Conservation (phyloP, 1,140 invertebrate species). For the Ooceraea biroi region DNA sequence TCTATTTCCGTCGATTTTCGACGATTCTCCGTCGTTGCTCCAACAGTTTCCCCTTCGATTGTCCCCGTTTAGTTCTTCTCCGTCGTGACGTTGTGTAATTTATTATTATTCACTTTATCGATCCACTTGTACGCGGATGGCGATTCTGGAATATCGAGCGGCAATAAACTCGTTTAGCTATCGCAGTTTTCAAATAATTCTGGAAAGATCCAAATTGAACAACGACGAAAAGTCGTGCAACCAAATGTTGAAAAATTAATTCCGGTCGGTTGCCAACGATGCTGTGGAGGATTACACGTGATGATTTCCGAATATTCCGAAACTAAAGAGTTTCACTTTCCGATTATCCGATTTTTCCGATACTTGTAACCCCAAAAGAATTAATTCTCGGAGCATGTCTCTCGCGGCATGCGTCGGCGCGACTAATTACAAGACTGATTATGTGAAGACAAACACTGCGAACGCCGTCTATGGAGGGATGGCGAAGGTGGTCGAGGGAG, state of each 20-base stretch:
- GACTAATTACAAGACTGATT: constrained; percentile 84
- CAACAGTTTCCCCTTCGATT: neutral
- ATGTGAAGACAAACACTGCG: constrained; percentile 69
- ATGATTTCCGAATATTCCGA: too few relatives aligned
- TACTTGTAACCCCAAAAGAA: constrained; percentile 33
- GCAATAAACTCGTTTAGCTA: constrained; percentile 45
- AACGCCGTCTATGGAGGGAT: constrained; percentile 66
- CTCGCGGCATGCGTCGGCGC: constrained; percentile 63
- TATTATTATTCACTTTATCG: constrained; percentile 51
- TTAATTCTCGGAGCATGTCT: constrained; percentile 43
- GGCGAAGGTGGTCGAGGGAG: constrained; percentile 70
- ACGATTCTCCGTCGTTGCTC: neutral
- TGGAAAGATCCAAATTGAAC: neutral
- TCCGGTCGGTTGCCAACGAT: constrained; percentile 4
- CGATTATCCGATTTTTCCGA: neutral
- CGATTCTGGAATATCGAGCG: constrained; percentile 23
- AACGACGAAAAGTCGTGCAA: neutral
- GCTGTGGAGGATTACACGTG: neutral
- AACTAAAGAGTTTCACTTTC: neutral
- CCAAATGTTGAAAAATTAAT: constrained; percentile 39
- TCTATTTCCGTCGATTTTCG: neutral
- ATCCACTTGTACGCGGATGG: neutral
- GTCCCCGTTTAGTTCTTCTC: neutral
- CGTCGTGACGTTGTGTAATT: neutral
- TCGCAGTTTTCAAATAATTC: neutral